Percentiles rank a stretch among this genome's conserved stretches.
Evolutionary conservation across 2,888 invertebrate species (phyloP).

Genomic region (Autographa pulchrina): DNA sequence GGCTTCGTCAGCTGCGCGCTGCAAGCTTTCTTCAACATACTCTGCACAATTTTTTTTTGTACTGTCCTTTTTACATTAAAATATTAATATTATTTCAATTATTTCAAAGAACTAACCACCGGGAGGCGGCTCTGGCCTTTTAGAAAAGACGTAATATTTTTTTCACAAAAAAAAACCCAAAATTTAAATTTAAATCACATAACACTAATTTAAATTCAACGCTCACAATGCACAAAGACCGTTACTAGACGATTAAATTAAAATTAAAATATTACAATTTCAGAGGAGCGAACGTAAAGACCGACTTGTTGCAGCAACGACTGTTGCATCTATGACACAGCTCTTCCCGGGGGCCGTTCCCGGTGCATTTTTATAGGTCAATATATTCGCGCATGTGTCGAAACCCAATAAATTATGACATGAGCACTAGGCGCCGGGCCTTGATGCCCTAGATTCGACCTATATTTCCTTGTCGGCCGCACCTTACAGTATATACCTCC

Average conservation of each 20-base stretch:
- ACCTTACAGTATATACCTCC: conserved; percentile 36
- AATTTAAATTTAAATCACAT: background rate
- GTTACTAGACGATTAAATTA: conserved; percentile 1
- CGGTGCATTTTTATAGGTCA: conserved; percentile 57
- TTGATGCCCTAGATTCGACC: conserved; percentile 23
- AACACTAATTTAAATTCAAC: background rate
- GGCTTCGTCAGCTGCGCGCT: conserved; percentile 80
- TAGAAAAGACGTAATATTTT: conserved; percentile 8
- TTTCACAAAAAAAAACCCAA: background rate
- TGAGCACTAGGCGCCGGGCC: conserved; percentile 35
- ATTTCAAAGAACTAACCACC: conserved; percentile 21
- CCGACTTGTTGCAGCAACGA: conserved; percentile 52
- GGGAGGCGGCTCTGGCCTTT: conserved; percentile 29
- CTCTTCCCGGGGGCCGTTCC: conserved; percentile 27
- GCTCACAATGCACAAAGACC: conserved; percentile 8
- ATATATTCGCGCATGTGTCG: conserved; percentile 58
- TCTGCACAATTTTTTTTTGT: conserved; percentile 61
- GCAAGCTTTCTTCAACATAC: conserved; percentile 78
- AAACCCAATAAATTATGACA: conserved; percentile 44
- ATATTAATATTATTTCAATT: background rate
- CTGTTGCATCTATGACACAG: conserved; percentile 53
- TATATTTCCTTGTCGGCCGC: conserved; percentile 1
- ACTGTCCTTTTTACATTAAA: background rate
- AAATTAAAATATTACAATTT: conserved; percentile 3
- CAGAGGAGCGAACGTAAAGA: conserved; percentile 1